Evolutionary conservation across 2,888 invertebrate species (phyloP), one percentile per base, ranked within the genome.

Genomic region (Phortica okadai): DNA sequence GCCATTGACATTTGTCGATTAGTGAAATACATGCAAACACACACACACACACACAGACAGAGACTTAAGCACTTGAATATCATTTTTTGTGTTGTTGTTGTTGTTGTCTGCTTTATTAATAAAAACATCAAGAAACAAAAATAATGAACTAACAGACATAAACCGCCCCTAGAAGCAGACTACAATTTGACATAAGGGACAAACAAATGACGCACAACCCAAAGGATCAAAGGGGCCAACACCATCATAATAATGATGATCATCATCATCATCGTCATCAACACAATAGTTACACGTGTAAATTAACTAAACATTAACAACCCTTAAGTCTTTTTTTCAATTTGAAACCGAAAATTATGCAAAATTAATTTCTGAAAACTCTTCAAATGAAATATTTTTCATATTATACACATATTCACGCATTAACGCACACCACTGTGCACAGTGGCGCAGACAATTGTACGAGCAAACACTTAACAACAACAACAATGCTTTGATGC

Each of bases 61-160:
- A 56, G n/a, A 62, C 7, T 21, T 21, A 16, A 21, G 66, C 42
- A 66, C 42, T 42, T 21, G 25, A 50, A 50, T 8, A 25, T 41
- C 41, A 42, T 66, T 41, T 25, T 66, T 66, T 66, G 45, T 69
- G 0, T 7, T 67, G 41, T 54, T 69, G 16, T 67, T 4, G 54
- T 64, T 74, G 33, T 64, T 66, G 54, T 73, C 33, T 73, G 56
- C 33, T 56, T 78, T 82, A 81, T 87, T 87, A 85, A 84, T 87
- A 85, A 83, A 87, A 84, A 86, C 87, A 84, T 87, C 87, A 86
- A 66, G 25, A 56, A 54, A 50, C 8, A 50, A 50, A 50, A 50
- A 50, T 41, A 21, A 62, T 10, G 62, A 42, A 33, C 44, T 6
- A 58, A 42, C 42, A 73, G 16, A 42, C 14, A 7, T 59, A 73